Percentiles rank a stretch among this genome's conserved stretches.
These are phyloP conservation scores for Chloroceryle aenea DNA, from an alignment of 2,113 vertebrate genomes.

Conservation along the genomic window DNA sequence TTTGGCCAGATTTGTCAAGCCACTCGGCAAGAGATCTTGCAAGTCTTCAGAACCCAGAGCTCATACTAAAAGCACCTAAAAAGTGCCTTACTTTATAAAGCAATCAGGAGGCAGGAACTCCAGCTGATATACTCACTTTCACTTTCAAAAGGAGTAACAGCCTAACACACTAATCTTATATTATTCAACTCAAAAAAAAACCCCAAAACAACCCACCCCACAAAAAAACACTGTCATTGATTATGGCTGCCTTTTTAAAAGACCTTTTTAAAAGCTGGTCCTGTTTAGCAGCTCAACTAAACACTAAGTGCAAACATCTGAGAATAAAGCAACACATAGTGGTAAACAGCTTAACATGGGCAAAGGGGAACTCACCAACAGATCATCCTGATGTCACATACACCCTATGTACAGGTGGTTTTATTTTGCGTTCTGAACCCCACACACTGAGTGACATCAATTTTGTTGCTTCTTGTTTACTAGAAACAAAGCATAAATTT, in stretches of 20 bases:
- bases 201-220: background rate
- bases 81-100: background rate
- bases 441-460: background rate
- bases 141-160: accelerated
- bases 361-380: background rate
- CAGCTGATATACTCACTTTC: background rate
- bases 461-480: background rate
- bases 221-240: background rate
- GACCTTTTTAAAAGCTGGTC: background rate
- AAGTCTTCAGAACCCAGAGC: background rate
- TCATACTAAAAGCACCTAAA: background rate
- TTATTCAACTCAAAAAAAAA: background rate
- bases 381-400: background rate
- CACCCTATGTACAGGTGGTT: background rate
- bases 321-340: background rate
- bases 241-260: background rate
- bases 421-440: background rate
- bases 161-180: background rate
- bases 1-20: background rate
- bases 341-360: background rate
- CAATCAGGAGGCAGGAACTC: background rate
- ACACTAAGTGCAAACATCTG: background rate
- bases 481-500: background rate
- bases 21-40: background rate
- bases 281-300: background rate